Conservation (phyloP, 2,888 invertebrate species). For the Pseudococcus viburni region DNA sequence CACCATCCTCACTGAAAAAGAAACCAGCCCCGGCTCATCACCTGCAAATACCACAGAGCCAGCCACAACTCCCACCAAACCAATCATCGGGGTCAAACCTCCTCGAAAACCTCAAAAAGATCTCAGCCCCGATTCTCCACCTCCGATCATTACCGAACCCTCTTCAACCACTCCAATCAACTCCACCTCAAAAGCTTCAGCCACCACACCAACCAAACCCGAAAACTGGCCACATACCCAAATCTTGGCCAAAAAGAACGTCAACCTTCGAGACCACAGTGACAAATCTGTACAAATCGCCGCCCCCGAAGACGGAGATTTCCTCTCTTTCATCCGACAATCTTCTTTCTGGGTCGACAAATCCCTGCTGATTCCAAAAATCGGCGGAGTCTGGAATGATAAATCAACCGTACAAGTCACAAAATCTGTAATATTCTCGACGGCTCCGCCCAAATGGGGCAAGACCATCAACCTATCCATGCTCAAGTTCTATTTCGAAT, state of each 20-base stretch:
- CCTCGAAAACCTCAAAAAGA: too few species aligned
- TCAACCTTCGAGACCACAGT: not conserved
- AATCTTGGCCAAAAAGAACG: not conserved
- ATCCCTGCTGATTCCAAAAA: not conserved
- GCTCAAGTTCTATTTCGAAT: not conserved
- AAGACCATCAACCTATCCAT: not conserved
- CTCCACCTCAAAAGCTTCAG: not conserved
- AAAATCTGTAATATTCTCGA: not conserved
- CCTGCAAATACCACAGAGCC: too few species aligned
- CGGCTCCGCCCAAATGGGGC: slow-evolving; percentile 4
- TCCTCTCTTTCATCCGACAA: not conserved
- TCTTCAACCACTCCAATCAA: not conserved
- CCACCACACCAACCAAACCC: not conserved
- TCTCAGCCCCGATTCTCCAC: too few species aligned
- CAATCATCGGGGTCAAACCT: too few species aligned
- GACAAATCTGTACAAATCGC: not conserved
- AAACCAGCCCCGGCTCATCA: too few species aligned
- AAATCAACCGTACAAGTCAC: not conserved
- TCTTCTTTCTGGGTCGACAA: not conserved
- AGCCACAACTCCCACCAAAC: too few species aligned
- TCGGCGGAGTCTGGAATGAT: too few species aligned
- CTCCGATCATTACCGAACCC: too few species aligned
- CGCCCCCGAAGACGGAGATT: not conserved
- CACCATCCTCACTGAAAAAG: too few species aligned
- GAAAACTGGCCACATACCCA: not conserved